Evolutionary conservation across 2,113 vertebrate species (phyloP).

Genomic region (Trematomus loennbergii): DNA sequence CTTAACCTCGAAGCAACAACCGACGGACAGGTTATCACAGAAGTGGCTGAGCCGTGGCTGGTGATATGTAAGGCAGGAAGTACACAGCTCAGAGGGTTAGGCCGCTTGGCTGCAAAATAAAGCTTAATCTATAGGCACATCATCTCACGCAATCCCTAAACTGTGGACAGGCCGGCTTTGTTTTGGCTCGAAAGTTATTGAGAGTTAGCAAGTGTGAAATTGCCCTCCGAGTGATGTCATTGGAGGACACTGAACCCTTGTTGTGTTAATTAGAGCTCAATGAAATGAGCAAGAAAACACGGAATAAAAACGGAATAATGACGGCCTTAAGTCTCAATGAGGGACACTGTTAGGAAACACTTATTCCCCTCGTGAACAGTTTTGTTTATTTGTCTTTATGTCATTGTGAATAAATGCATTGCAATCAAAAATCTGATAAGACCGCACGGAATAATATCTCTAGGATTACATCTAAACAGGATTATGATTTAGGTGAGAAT

Average conservation of each 20-base stretch:
- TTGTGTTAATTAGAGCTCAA: constrained; percentile 77
- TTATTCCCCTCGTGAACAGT: constrained; percentile 28
- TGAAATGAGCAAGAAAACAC: constrained; percentile 60
- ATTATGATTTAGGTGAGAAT: constrained; percentile 44
- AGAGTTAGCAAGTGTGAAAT: constrained; percentile 79
- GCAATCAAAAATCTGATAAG: constrained; percentile 17
- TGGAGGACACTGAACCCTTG: constrained; percentile 74
- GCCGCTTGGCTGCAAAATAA: constrained; percentile 21
- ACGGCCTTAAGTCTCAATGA: constrained; percentile 58
- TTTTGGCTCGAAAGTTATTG: constrained; percentile 75
- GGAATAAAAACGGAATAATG: constrained; percentile 51
- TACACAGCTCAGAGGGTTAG: constrained; percentile 23
- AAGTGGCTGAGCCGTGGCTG: constrained; percentile 14
- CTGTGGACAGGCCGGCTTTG: constrained; percentile 71
- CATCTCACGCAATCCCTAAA: constrained; percentile 64
- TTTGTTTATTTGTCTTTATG: constrained; percentile 40
- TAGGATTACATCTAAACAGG: constrained; percentile 28
- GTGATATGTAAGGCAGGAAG: constrained; percentile 29
- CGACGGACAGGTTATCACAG: constrained; percentile 21
- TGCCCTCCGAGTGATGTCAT: constrained; percentile 77
- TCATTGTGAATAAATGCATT: constrained; percentile 26
- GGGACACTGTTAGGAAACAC: constrained; percentile 52
- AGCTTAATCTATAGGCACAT: constrained; percentile 53
- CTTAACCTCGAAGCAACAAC: constrained; percentile 46
- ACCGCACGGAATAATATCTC: constrained; percentile 6